Evolutionary conservation across 2,797 vertebrate genomes (phyloP), one percentile per base, ranked within the genome.

Genomic region (Aplochiton taeniatus): DNA sequence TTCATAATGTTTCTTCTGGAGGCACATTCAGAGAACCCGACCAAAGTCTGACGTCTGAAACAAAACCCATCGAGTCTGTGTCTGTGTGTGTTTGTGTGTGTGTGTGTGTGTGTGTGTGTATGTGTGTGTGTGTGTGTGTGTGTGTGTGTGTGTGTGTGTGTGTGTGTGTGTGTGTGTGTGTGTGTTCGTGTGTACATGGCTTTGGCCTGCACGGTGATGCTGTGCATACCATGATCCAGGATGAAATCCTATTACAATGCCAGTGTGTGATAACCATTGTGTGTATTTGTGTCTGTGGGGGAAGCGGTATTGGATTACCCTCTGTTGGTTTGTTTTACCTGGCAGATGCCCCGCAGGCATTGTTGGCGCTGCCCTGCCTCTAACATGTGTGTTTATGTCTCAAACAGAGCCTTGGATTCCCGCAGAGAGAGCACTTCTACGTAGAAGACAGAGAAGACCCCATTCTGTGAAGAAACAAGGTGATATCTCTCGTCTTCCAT

Each of bases 341-440:
- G 9, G 9, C 42, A 31, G 17, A 16, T 55, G 44, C 9, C 18
- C 16, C 8, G 19, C 59, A 5, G 54, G 11, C 54, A 8, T 41
- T 52, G 43, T 13, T 41, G 4, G 45, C 43, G 19, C 56, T 11
- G 56, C 8, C 31, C 31, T 5, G 63, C 58, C 63, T 76, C 14
- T 46, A 53, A 65, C 45, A 58, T 14, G n/a, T 49, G 11, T 63
- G n/a, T 17, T 12, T 17, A 11, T 61, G 18, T 50, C 11, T 61
- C 50, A 13, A 68, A 46, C 48, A 89, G 86, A 46, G 80, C 72
- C 67, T 58, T 88, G 62, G 87, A 91, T 54, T 89, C 85, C 19
- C 81, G 75, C 66, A 83, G 78, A 80, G 85, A 90, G 74, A 88
- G 72, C 66, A 64, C 79, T 47, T 85, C 91, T 4, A 17, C 47